phyloP scores from a whole-genome alignment of 2,797 vertebrate species.

The Onychomys leucogaster region DNA sequence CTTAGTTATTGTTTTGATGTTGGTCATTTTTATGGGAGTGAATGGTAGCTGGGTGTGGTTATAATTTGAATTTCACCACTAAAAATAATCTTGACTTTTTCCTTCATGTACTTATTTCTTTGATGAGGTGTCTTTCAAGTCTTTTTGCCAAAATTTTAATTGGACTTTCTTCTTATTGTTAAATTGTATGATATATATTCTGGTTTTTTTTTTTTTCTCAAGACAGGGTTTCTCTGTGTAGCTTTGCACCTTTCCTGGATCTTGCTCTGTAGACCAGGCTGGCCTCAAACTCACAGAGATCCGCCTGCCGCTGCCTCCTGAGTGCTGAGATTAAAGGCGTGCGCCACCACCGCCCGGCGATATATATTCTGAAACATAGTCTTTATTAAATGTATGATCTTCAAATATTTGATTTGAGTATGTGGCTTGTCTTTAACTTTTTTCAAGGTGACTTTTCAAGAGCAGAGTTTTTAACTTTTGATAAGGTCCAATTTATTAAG shows the following conservation, averaged over 20 bases:
- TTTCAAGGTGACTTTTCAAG: conserved; percentile 39
- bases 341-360: too few species aligned
- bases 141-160: conserved; percentile 38
- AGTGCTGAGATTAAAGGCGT: too few species aligned
- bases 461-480: conserved; percentile 45
- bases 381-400: conserved; percentile 34
- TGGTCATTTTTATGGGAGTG: background rate
- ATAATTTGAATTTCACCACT: conserved; percentile 49
- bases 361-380: background rate
- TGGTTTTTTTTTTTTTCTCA: too few species aligned
- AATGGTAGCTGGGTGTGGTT: background rate
- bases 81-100: background rate
- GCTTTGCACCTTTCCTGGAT: too few species aligned
- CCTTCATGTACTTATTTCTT: conserved; percentile 34
- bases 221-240: too few species aligned
- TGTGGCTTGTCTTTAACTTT: conserved; percentile 35
- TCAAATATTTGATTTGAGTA: conserved; percentile 37
- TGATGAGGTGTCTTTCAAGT: conserved; percentile 49
- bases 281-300: too few species aligned
- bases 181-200: background rate
- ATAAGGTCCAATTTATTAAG: conserved; percentile 1
- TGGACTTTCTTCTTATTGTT: conserved; percentile 22
- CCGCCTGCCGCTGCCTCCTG: too few species aligned
- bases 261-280: too few species aligned
- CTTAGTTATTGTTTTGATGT: background rate